Conservation (phyloP, 2,113 vertebrate genomes). For the Cepphus grylle region DNA sequence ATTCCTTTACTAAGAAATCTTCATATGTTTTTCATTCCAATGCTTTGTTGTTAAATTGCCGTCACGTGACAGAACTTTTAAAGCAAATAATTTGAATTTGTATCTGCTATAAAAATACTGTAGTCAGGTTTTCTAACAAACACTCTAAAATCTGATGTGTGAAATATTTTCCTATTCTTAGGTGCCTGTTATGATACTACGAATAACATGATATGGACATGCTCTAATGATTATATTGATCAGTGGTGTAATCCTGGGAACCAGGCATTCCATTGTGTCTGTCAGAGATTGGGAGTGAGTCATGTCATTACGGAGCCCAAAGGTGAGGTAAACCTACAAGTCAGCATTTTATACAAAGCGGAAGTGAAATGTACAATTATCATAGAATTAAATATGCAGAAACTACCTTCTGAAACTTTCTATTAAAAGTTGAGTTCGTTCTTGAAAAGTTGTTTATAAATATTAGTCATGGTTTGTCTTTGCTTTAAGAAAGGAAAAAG, state of each 20-base stretch:
- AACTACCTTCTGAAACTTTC: background rate
- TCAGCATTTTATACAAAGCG: background rate
- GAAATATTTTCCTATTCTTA: constrained; percentile 38
- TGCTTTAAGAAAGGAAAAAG: background rate
- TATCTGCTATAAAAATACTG: background rate
- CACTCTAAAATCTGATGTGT: background rate
- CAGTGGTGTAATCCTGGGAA: constrained; percentile 99
- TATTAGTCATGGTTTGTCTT: background rate
- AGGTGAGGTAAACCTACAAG: constrained; percentile 73
- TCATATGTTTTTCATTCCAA: background rate
- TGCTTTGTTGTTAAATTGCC: background rate
- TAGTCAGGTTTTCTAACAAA: background rate
- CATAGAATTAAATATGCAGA: background rate
- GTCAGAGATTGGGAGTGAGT: constrained; percentile 93
- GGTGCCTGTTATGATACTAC: constrained; percentile 95
- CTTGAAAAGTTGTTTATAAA: background rate
- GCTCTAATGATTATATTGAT: constrained; percentile 97
- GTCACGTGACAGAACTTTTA: background rate
- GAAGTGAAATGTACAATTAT: background rate
- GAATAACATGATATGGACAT: constrained; percentile 98
- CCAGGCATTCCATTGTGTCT: constrained; percentile 98
- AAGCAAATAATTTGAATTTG: background rate
- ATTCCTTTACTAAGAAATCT: background rate
- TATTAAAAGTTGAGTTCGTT: background rate
- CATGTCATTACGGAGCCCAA: constrained; percentile 91